Conservation (phyloP, 1,140 invertebrate species). For the Popillia japonica region DNA sequence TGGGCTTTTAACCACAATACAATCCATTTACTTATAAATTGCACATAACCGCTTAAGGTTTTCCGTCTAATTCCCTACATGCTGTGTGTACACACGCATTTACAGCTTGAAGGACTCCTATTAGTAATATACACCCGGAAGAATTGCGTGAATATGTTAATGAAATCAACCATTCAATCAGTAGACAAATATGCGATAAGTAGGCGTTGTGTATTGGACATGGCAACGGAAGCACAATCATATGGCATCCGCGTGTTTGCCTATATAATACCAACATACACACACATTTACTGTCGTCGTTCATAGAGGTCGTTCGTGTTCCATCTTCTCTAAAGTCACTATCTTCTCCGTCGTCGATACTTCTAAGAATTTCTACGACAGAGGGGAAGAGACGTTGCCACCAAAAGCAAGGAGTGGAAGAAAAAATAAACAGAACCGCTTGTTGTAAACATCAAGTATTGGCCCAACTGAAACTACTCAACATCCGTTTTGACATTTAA, state of each 20-base stretch:
- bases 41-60: too few species aligned
- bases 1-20: too few species aligned
- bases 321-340: not conserved
- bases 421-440: not conserved
- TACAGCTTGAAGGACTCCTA: not conserved
- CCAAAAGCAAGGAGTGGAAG: not conserved
- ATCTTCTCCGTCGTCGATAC: not conserved
- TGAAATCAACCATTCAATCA: not conserved
- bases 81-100: not conserved
- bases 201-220: not conserved
- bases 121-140: not conserved
- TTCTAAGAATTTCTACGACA: not conserved
- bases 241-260: slow-evolving; percentile 3
- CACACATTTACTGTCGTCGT: not conserved
- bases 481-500: slow-evolving; percentile 28
- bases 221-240: slow-evolving; percentile 14
- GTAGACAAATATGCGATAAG: not conserved
- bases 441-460: not conserved
- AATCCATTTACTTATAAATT: too few species aligned
- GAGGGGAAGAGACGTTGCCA: not conserved
- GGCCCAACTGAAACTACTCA: slow-evolving; percentile 12
- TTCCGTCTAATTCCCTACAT: not conserved
- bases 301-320: not conserved
- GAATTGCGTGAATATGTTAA: slow-evolving; percentile 4
- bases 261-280: too few species aligned